Evolutionary conservation across 2,797 vertebrate genomes (phyloP).

Genomic region (Alfaro cultratus): DNA sequence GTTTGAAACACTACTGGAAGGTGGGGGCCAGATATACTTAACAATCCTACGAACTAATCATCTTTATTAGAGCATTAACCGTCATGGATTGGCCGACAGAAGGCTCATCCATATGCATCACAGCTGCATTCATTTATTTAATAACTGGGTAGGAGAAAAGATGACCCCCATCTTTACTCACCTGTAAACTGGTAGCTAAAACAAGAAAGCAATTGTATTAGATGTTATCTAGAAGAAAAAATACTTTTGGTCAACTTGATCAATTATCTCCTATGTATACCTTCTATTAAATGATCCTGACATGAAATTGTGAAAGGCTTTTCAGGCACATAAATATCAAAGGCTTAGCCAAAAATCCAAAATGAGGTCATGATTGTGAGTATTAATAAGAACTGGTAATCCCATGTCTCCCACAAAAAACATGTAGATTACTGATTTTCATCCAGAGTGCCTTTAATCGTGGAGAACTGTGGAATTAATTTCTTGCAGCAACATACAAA

Average conservation of each 20-base stretch:
- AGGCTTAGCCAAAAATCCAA: not conserved
- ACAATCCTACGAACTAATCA: slow-evolving; percentile 57
- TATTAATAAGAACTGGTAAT: slow-evolving; percentile 1
- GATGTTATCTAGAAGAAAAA: not conserved
- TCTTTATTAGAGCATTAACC: slow-evolving; percentile 31
- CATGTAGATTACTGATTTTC: not conserved
- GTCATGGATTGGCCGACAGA: slow-evolving; percentile 21
- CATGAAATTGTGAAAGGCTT: not conserved
- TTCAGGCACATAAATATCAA: slow-evolving; percentile 6
- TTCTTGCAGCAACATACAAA: not conserved
- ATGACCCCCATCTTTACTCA: not conserved
- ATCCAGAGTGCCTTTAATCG: not conserved
- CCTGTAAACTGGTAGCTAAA: not conserved
- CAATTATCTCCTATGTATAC: not conserved
- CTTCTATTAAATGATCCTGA: not conserved
- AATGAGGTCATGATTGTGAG: not conserved
- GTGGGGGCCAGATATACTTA: slow-evolving; percentile 39
- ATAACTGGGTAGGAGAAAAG: not conserved
- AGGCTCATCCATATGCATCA: not conserved
- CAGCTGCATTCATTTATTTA: not conserved
- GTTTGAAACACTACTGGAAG: slow-evolving; percentile 73
- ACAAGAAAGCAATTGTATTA: not conserved
- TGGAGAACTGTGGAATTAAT: not conserved
- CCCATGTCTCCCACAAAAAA: not conserved
- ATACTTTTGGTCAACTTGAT: not conserved